phyloP scores from a whole-genome alignment of 1,140 invertebrate genomes.

The Drepana arcuata region DNA sequence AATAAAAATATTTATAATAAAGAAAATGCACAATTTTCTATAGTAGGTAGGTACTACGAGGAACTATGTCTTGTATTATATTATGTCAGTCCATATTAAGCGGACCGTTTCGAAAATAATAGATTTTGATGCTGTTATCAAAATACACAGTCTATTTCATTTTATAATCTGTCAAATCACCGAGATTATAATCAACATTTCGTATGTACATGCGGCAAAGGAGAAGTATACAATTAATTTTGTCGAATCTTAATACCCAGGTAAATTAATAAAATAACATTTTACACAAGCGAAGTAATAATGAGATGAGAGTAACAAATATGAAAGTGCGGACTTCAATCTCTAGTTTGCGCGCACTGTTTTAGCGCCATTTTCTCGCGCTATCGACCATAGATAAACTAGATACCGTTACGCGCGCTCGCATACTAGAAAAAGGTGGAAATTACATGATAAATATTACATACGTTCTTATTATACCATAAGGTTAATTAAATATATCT shows the following conservation, averaged over 20 bases:
- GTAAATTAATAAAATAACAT: conserved; percentile 24
- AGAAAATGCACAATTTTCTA: conserved; percentile 70
- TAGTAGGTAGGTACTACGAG: conserved; percentile 71
- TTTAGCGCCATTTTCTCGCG: no score
- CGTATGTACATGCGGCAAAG: no score
- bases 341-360: conserved; percentile 16
- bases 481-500: no score
- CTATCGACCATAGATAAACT: no score
- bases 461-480: no score
- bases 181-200: conserved; percentile 59
- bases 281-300: conserved; percentile 31
- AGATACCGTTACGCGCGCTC: no score
- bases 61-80: conserved; percentile 67
- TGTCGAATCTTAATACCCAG: conserved; percentile 4
- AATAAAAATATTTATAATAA: conserved; percentile 61
- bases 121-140: conserved; percentile 64
- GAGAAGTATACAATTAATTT: no score
- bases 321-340: conserved; percentile 22
- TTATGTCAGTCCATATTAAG: conserved; percentile 34
- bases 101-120: conserved; percentile 22
- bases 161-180: conserved; percentile 34
- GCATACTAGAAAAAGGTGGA: conserved; percentile 6
- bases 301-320: conserved; percentile 28
- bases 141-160: conserved; percentile 57
- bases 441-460: conserved; percentile 16